These are phyloP conservation scores for Nasonovia ribisnigri DNA, from an alignment of 2,888 invertebrate genomes.

Conservation along the genomic window DNA sequence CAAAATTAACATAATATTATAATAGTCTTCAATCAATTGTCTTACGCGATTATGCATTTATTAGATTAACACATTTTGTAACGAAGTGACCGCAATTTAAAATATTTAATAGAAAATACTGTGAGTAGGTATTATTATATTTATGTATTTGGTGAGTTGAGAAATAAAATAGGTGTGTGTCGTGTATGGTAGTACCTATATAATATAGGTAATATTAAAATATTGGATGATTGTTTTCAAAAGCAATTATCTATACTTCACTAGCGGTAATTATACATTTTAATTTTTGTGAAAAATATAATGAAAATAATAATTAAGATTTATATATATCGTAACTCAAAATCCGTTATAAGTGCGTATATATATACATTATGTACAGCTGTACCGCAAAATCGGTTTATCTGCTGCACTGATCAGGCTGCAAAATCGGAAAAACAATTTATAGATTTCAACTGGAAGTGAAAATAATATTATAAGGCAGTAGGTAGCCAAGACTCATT, in stretches of 20 bases:
- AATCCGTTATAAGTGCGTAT: background rate
- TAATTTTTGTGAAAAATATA: background rate
- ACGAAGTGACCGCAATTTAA: background rate
- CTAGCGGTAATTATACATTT: background rate
- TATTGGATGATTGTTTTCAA: background rate
- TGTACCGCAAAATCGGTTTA: background rate
- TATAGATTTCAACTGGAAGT: background rate
- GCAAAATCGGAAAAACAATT: slow-evolving; percentile 15
- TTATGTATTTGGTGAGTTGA: background rate
- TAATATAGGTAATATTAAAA: background rate
- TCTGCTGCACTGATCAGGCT: background rate
- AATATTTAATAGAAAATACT: background rate
- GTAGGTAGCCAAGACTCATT: slow-evolving; percentile 52
- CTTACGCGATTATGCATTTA: background rate
- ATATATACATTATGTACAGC: background rate
- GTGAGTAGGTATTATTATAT: background rate
- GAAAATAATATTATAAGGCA: slow-evolving; percentile 14
- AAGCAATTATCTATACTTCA: slow-evolving; percentile 17
- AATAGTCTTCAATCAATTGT: background rate
- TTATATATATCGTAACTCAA: background rate
- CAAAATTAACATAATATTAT: background rate
- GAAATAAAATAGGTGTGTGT: background rate
- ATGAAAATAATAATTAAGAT: background rate
- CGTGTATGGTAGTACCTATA: background rate
- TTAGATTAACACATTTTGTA: background rate